Conservation (phyloP, 2,888 invertebrate genomes). For the Lepidocyrtinus sp. region DNA sequence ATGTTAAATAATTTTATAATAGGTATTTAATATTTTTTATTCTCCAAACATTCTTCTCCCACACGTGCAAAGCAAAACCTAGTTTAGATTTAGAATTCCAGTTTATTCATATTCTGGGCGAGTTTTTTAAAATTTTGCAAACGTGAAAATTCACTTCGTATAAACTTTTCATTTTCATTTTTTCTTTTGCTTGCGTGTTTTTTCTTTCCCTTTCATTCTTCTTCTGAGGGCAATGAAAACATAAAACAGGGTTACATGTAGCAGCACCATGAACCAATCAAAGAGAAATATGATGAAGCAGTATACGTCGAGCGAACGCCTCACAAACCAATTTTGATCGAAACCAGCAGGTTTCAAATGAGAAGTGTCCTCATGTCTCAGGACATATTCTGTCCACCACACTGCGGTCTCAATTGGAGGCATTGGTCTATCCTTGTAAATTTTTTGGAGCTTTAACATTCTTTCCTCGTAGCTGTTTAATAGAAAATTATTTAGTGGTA, state of each 20-base stretch:
- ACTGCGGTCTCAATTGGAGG: constrained; percentile 34
- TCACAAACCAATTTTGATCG: constrained; percentile 51
- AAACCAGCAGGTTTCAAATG: constrained; percentile 47
- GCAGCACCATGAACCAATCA: too few species aligned
- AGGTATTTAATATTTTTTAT: too few species aligned
- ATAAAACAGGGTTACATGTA: too few species aligned
- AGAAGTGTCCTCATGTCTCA: constrained; percentile 46
- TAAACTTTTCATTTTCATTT: not conserved
- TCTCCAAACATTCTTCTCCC: too few species aligned
- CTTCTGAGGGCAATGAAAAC: too few species aligned
- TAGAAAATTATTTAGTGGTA: not conserved
- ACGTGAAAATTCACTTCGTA: too few species aligned
- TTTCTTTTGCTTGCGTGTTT: not conserved
- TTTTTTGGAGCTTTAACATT: constrained; percentile 19
- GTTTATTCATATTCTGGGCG: too few species aligned
- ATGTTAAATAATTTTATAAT: not conserved
- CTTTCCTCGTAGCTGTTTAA: constrained; percentile 27
- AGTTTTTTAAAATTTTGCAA: too few species aligned
- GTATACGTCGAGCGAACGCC: constrained; percentile 56
- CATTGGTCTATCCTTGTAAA: constrained; percentile 46
- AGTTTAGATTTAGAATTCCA: too few species aligned
- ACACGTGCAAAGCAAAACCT: too few species aligned
- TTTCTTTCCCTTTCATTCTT: not conserved
- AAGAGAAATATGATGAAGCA: too few species aligned
- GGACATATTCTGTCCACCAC: constrained; percentile 44